phyloP scores from a whole-genome alignment of 2,797 vertebrate genomes.

The Falco naumanni region DNA sequence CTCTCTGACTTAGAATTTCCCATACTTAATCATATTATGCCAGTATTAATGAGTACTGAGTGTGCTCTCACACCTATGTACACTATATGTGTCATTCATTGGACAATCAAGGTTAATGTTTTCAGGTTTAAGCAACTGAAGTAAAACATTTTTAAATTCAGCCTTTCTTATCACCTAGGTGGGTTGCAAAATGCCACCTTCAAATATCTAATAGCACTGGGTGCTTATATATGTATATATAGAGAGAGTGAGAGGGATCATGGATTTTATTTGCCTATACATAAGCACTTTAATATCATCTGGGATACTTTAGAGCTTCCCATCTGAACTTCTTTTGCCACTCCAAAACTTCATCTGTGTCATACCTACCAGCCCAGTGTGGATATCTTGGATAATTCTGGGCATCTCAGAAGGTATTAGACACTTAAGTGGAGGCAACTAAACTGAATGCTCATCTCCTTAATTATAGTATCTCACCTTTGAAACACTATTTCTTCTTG shows the following conservation, averaged over 20 bases:
- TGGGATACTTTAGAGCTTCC: not conserved
- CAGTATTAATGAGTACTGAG: not conserved
- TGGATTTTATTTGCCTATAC: not conserved
- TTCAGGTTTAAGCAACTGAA: not conserved
- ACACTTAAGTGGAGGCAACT: fast-evolving
- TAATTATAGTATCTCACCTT: not conserved
- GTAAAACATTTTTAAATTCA: not conserved
- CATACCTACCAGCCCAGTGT: not conserved
- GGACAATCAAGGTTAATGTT: not conserved
- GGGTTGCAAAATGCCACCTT: not conserved
- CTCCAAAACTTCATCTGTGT: not conserved
- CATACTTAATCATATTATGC: not conserved
- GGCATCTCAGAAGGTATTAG: not conserved
- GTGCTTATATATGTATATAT: not conserved
- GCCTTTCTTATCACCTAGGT: not conserved
- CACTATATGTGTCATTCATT: not conserved
- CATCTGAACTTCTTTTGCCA: not conserved
- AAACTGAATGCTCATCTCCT: not conserved
- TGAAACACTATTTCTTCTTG: not conserved
- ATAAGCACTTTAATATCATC: not conserved
- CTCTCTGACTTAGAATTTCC: not conserved
- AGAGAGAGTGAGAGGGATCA: not conserved
- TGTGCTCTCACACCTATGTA: not conserved
- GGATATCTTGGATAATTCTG: not conserved
- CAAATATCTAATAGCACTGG: not conserved